These are phyloP conservation scores for Leptinotarsa tumamoca DNA, from an alignment of 2,888 invertebrate species.

Conservation along the genomic window DNA sequence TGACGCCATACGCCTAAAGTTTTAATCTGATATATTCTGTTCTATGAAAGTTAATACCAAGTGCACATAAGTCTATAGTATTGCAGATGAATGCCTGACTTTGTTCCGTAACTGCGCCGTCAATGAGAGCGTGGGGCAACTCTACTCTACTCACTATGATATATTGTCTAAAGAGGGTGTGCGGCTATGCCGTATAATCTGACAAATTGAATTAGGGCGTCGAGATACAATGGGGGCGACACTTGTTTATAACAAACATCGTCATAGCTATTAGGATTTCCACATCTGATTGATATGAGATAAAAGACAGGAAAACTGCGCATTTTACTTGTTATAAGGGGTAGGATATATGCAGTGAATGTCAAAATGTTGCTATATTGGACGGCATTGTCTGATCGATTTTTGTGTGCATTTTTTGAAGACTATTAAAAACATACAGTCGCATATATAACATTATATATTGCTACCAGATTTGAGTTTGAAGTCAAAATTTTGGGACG, in stretches of 20 bases:
- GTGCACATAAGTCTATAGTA: constrained; percentile 30
- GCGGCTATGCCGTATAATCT: constrained; percentile 67
- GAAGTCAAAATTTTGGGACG: no score
- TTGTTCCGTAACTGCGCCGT: constrained; percentile 51
- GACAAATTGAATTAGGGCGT: constrained; percentile 69
- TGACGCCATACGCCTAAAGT: constrained; percentile 23
- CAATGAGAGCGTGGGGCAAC: constrained; percentile 56
- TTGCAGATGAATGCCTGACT: constrained; percentile 47
- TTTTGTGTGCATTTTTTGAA: no score
- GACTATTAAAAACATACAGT: no score
- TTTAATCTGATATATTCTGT: constrained; percentile 37
- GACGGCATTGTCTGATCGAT: no score
- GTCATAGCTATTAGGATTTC: constrained; percentile 64
- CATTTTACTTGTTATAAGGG: constrained; percentile 37
- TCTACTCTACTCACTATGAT: constrained; percentile 61
- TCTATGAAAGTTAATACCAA: constrained; percentile 39
- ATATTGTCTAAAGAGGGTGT: constrained; percentile 66
- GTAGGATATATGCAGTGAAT: neutral
- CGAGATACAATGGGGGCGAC: constrained; percentile 64
- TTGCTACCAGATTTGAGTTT: no score
- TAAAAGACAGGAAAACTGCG: constrained; percentile 46
- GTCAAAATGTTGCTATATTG: no score
- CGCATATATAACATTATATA: no score
- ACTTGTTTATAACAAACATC: constrained; percentile 68
- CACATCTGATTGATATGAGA: constrained; percentile 61